Base-by-base conservation (phyloP, 1,140 invertebrate genomes). In the Ctenoplectra terminalis region DNA sequence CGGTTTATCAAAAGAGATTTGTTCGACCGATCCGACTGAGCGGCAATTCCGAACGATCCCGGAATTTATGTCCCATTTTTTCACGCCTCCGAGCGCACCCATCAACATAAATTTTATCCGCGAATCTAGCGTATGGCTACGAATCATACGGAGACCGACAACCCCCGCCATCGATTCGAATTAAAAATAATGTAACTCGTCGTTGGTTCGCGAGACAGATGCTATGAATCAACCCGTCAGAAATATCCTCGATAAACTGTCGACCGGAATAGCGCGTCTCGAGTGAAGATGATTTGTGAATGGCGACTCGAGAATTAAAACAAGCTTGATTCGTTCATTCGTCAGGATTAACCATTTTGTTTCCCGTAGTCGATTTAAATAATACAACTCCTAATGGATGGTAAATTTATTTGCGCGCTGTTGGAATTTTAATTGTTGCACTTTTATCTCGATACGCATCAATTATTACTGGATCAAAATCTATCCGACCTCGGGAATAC, bases 161-260 rank as follows among this genome's bases (percentile, higher is more conserved):
- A 67, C 66, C 31, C 31, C 23, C 75, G 20, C 60, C 71, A 34
- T 71, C 60, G 70, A 50, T 34, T n/a, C 58, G 69, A 84, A 85
- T 85, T 86, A 86, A 85, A 86, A 86, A 86, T 86, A 85, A 81
- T 85, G 83, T 71, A 66, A 70, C 56, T 63, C 58, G 56, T 78
- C 9, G 76, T 15, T 40, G 52, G 46, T 1, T 4, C 29, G 61
- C 13, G 40, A 26, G 77, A 56, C 46, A 46, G 34, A 64, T 69
- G 46, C 67, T 52, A 77, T 86, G 77, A 85, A 86, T 86, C 83
- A 82, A 76, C 34, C 77, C 34, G 34, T 31, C 37, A 40, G 58
- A 34, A 43, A 43, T 56, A 46, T 66, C 50, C 17, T 5, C 71
- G 43, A 78, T 72, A 85, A 64, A 72, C 63, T 43, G 77, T 80